Evolutionary conservation across 2,797 vertebrate genomes (phyloP).

Genomic region (Mus caroli): DNA sequence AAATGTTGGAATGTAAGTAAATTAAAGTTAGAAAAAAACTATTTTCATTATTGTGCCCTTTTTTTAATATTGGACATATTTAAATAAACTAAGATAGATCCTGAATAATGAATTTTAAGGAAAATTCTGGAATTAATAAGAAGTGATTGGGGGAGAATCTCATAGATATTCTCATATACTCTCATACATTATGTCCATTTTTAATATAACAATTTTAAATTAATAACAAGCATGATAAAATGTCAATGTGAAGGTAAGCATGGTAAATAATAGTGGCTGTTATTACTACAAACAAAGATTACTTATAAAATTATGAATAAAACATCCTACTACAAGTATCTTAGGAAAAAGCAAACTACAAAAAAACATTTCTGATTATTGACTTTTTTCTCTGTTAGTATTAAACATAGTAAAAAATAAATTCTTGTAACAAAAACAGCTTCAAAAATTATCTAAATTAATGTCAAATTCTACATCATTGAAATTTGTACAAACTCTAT

Average conservation of each 20-base stretch:
- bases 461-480: not conserved
- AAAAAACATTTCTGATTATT: not conserved
- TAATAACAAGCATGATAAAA: not conserved
- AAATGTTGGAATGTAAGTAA: slow-evolving; percentile 6
- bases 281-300: slow-evolving; percentile 27
- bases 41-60: not conserved
- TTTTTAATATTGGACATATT: not conserved
- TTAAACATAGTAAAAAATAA: slow-evolving; percentile 16
- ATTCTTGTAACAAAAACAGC: not conserved
- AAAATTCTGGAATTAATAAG: not conserved
- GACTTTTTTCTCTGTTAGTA: slow-evolving; percentile 29
- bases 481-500: not conserved
- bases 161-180: not conserved
- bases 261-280: not conserved
- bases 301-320: slow-evolving; percentile 23
- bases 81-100: slow-evolving; percentile 12
- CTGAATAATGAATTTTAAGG: not conserved
- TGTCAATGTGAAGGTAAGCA: not conserved
- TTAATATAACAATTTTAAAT: slow-evolving; percentile 24
- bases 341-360: not conserved
- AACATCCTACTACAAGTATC: not conserved
- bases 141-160: not conserved
- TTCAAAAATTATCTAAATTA: slow-evolving; percentile 21
- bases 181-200: not conserved
- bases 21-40: not conserved